Conservation (phyloP, 2,113 vertebrate genomes). For the Megaleporinus macrocephalus region DNA sequence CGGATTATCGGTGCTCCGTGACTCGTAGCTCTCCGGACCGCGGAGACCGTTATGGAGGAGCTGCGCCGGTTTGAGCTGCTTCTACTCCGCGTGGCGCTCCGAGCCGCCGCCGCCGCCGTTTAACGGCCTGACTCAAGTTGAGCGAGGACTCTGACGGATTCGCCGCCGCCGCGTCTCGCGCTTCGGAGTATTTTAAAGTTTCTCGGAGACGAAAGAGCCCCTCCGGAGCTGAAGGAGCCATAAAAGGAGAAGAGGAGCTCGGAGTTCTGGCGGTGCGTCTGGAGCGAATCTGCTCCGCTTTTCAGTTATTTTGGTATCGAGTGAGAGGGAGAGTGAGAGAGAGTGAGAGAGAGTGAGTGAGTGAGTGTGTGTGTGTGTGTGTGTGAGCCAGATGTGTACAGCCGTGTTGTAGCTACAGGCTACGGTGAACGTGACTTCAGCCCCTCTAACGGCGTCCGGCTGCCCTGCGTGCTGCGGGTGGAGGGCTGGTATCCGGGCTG, state of each 20-base stretch:
- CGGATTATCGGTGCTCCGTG: neutral
- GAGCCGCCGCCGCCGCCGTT: neutral
- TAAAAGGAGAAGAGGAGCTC: neutral
- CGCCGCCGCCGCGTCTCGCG: too few species aligned
- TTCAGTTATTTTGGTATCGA: neutral
- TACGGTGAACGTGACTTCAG: neutral
- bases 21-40: neutral
- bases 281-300: neutral
- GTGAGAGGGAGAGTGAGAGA: neutral
- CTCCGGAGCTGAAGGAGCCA: too few species aligned
- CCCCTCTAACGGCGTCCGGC: neutral
- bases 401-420: conserved; percentile 1
- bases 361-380: neutral
- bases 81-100: neutral
- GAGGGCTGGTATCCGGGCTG: conserved; percentile 72
- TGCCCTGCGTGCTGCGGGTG: conserved; percentile 41
- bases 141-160: too few species aligned
- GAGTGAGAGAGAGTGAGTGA: neutral
- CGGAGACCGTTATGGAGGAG: neutral
- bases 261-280: neutral
- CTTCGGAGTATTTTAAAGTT: too few species aligned
- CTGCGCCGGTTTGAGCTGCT: neutral
- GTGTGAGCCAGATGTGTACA: neutral
- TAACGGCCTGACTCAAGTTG: conserved; percentile 29
- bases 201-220: neutral